Base-by-base conservation (phyloP, 1,140 invertebrate genomes). In the Notospermus geniculatus region DNA sequence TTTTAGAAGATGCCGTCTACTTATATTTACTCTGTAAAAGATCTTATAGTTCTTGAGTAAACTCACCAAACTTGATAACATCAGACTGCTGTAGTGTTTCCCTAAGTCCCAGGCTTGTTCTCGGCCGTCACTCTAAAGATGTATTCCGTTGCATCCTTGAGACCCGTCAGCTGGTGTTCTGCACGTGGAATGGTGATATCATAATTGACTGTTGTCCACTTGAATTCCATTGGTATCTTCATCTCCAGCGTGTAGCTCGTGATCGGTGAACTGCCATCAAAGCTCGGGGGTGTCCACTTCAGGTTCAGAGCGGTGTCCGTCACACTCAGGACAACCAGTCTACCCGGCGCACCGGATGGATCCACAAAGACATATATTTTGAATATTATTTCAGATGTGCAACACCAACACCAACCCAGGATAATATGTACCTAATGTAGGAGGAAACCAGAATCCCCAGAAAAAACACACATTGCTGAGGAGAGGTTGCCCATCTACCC, bases 201-300 rank as follows among this genome's bases (percentile, higher is more conserved):
- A 36, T 36, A 36, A 27, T 97, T 98, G 27, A 97, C 92, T 54
- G 93, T 88, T 74, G 95, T 91, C 96, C 96, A 99, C 28, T 91
- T 86, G 83, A 92, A 87, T 87, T 27, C 64, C 59, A 9, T 71
- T 72, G 43, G 66, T 68, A 0, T 71, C 62, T 43, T 76, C 74
- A 1, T 68, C 59, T 82, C 95, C 89, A 79, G 90, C 72, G 93
- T 95, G 62, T 93, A 92, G 15, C 75, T 74, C 36, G 69, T 77
- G 23, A 98, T 87, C 7, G 95, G 94, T 76, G 93, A 91, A 30
- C 97, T 96, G 72, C 97, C 97, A 83, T 99, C 96, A 76, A 97
- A 93, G 75, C 95, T 93, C 46, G 96, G 95, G 76, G 96, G 95
- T 66, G 93, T 88, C 96, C 96, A 99, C 72, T 91, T 88, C 11